Evolutionary conservation across 2,113 vertebrate species (phyloP).

Genomic region (Paralichthys olivaceus): DNA sequence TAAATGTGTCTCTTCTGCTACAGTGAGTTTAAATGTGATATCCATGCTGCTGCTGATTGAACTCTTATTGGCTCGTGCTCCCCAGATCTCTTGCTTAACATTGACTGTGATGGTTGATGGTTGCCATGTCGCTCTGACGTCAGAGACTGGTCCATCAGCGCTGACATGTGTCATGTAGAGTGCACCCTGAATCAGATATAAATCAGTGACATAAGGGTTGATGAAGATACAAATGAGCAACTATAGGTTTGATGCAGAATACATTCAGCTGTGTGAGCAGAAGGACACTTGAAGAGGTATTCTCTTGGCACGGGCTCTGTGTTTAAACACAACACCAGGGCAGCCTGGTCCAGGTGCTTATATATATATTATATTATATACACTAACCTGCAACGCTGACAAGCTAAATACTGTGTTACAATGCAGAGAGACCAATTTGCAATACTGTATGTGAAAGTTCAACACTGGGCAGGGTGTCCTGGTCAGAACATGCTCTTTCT

Average conservation of each 20-base stretch:
- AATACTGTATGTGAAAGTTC: slow-evolving; percentile 4
- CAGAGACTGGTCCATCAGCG: not conserved
- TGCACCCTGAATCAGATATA: slow-evolving; percentile 3
- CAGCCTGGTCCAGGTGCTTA: not conserved
- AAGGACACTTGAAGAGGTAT: slow-evolving; percentile 64
- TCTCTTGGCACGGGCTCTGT: slow-evolving; percentile 54
- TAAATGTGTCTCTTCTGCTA: not conserved
- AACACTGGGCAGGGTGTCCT: slow-evolving; percentile 10
- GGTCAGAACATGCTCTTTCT: not conserved
- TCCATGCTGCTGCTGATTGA: not conserved
- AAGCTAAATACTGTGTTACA: slow-evolving; percentile 29
- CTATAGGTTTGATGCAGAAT: slow-evolving; percentile 38
- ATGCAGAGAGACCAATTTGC: slow-evolving; percentile 1
- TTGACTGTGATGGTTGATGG: not conserved
- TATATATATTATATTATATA: no score
- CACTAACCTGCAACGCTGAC: slow-evolving; percentile 9
- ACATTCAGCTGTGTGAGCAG: slow-evolving; percentile 59
- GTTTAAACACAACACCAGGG: slow-evolving; percentile 2
- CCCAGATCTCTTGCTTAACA: not conserved
- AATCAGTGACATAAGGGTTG: not conserved
- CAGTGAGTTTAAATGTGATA: not conserved
- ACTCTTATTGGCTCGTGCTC: not conserved
- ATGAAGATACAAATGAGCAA: slow-evolving; percentile 4
- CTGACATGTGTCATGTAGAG: not conserved
- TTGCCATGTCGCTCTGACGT: not conserved